phyloP scores from a whole-genome alignment of 2,888 invertebrate species.

The Pyrrhia umbra region DNA sequence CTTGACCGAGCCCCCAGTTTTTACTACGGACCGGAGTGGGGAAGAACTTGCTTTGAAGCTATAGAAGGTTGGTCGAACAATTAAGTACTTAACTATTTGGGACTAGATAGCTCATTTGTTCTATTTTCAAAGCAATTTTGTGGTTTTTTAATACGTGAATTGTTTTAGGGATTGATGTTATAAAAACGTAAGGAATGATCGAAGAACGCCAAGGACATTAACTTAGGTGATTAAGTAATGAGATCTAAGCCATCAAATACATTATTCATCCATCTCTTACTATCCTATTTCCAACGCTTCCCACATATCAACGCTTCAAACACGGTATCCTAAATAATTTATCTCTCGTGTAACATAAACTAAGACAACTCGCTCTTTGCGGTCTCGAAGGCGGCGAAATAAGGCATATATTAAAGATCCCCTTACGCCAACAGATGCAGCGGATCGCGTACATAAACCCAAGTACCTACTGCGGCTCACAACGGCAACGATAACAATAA shows the following conservation, averaged over 20 bases:
- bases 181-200: no score
- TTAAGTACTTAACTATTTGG: no score
- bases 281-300: not conserved
- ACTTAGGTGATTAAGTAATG: no score
- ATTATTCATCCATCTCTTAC: not conserved
- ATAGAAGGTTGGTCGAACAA: not conserved
- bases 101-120: no score
- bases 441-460: slow-evolving; percentile 35
- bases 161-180: no score
- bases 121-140: no score
- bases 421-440: slow-evolving; percentile 57
- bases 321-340: slow-evolving; percentile 33
- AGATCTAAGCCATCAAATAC: slow-evolving; percentile 14
- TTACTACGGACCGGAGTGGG: slow-evolving; percentile 4
- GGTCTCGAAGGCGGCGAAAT: slow-evolving; percentile 27
- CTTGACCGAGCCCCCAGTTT: slow-evolving; percentile 42
- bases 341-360: not conserved
- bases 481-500: slow-evolving; percentile 60
- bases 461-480: slow-evolving; percentile 37
- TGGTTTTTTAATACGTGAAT: no score
- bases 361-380: slow-evolving; percentile 41
- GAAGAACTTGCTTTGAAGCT: not conserved
- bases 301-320: slow-evolving; percentile 12
- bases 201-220: no score
- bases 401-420: slow-evolving; percentile 15